Base-by-base conservation (phyloP, 2,797 vertebrate species). In the Sandelia bainsii region DNA sequence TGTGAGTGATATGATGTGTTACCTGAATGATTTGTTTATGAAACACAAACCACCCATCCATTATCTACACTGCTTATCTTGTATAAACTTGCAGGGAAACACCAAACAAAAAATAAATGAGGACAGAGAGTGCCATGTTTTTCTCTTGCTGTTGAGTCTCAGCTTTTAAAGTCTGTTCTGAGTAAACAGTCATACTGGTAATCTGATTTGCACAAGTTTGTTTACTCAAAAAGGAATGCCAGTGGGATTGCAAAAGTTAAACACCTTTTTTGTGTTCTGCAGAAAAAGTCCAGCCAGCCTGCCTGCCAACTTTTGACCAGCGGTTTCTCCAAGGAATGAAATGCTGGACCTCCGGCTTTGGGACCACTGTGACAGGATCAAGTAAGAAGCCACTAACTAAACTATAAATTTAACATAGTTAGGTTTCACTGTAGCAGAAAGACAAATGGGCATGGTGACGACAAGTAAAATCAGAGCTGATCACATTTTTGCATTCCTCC, bases 261-360 rank as follows among this genome's bases (percentile, higher is more conserved):
- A 77, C 10, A 6, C 5, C 12, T 68, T 57, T 73, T 82, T 62
- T 80, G 19, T 80, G 3, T 85, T 44, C 64, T 86, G 6, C 90
- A 99, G 96, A 91, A 54, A 85, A 92, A n/a, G 76, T 96, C 44
- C 95, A 94, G 69, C 96, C 97, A 1, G 95, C 90, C 79, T 99
- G 97, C 87, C 93, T 99, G 58, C 97, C 97, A 64, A 87, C 73
- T 82, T 72, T 81, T 0, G 91, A 93, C 54, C 95, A 96, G 90
- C 87, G 20, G 1, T 95, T 97, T 79, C 22, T 49, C 50, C 73
- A 84, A 0, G 93, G 92, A 59, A 84, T 90, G 44, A 74, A 63
- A 19, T 98, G 97, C 89, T 96, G 94, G 95, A 97, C 95, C 75
- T 94, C 96, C 0, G 97, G 97, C 61, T 99, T 97, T 66, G 97